Base-by-base conservation (phyloP, 2,797 vertebrate genomes). In the Silurus aristotelis region DNA sequence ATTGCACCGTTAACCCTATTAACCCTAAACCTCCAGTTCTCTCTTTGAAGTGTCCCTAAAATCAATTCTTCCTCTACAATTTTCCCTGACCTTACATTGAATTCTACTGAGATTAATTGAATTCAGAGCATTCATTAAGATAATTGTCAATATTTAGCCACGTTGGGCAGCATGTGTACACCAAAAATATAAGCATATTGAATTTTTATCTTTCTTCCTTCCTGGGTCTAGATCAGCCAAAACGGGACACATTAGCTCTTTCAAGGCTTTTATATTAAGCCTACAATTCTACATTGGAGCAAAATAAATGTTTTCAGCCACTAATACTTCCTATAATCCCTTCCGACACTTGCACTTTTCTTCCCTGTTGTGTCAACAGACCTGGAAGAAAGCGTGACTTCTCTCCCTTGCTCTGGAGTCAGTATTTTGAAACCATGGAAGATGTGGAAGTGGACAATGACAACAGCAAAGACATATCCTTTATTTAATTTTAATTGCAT, bases 391-490 rank as follows among this genome's bases (percentile, higher is more conserved):
- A 97, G 89, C 94, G 95, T 83, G 98, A 99, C 90, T 99, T 97
- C 91, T 94, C 97, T 0, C 97, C 98, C 0, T 94, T 99, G 86
- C 90, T 96, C 25, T 99, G 98, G 98, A 99, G 95, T 94, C 97
- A 99, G 67, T 99, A 99, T 91, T 99, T 98, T 91, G 97, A 99
- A 90, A 96, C 96, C 2, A 97, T 99, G 95, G 97, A 99, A 91
- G 97, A 99, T 0, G 95, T 99, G 2, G 97, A 97, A 90, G 96
- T 99, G 87, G 97, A 98, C 89, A 97, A 95, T 87, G 97, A 97
- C 90, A 96, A 95, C 68, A 96, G 96, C 92, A 98, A 97, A 94
- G 97, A 99, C 94, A 99, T 99, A 99, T 99, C 98, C 97, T 97
- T 89, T 82, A 31, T 20, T 64, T 82, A 9, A 61, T 22, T 61